Conservation (phyloP, 2,888 invertebrate genomes). For the Molanna angustata region DNA sequence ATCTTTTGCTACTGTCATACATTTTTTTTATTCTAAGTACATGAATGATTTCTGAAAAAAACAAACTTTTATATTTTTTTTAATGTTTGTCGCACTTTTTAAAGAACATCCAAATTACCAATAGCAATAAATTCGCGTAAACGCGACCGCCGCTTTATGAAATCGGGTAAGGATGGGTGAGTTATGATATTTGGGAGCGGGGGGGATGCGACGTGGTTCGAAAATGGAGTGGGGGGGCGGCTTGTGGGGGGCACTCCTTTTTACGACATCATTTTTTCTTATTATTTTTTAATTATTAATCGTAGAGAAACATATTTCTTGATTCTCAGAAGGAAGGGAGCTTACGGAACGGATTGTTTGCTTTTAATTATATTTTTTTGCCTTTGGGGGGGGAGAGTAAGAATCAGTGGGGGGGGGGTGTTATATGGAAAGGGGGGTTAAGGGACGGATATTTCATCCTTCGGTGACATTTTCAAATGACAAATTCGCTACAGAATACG, state of each 20-base stretch:
- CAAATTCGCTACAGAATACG: slow-evolving; percentile 23
- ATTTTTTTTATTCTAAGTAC: too few species aligned
- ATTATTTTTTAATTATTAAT: slow-evolving; percentile 34
- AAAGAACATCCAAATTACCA: too few species aligned
- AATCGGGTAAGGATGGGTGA: slow-evolving; percentile 9
- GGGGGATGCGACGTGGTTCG: not conserved
- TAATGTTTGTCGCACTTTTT: too few species aligned
- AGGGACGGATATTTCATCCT: slow-evolving; percentile 21
- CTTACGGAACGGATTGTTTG: slow-evolving; percentile 29
- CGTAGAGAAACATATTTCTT: slow-evolving; percentile 33
- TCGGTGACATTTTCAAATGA: slow-evolving; percentile 31
- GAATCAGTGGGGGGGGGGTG: not conserved
- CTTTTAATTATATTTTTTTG: slow-evolving; percentile 33
- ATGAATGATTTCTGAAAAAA: too few species aligned
- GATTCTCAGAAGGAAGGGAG: slow-evolving; percentile 30
- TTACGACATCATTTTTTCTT: slow-evolving; percentile 34
- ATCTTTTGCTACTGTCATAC: too few species aligned
- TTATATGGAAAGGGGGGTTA: not conserved
- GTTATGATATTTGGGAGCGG: slow-evolving; percentile 6
- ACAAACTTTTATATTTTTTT: too few species aligned
- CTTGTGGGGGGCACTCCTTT: slow-evolving; percentile 15
- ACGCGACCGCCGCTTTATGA: not conserved
- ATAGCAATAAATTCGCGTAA: too few species aligned
- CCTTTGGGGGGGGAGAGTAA: slow-evolving; percentile 2
- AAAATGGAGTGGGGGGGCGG: slow-evolving; percentile 5